Base-by-base conservation (phyloP, 2,797 vertebrate species). In the Helostoma temminkii region DNA sequence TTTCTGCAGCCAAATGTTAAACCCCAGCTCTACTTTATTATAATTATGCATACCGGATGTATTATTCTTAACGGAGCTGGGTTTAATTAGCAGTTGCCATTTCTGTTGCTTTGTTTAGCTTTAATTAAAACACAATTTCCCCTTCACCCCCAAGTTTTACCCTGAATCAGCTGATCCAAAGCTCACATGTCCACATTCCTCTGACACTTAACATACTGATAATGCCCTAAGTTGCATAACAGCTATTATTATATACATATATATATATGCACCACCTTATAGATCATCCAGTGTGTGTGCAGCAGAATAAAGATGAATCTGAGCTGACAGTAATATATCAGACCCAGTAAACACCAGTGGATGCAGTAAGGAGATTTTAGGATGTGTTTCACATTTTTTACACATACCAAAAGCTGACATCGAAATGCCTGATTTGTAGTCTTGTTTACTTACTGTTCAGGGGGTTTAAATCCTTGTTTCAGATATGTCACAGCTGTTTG, bases 21-120 rank as follows among this genome's bases (percentile, higher is more conserved):
- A 30, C 4, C 52, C 0, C 0, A 30, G 1, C 2, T 42, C 0
- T 16, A 2, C 2, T 18, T 5, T 26, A 19, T 15, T n/a, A n/a
- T n/a, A n/a, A n/a, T n/a, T n/a, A n/a, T n/a, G n/a, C n/a, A n/a
- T n/a, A n/a, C n/a, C n/a, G n/a, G n/a, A n/a, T n/a, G n/a, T n/a
- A n/a, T n/a, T 4, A 12, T 4, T 24, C 37, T 18, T 18, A 43
- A 19, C 15, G 12, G 26, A 24, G 28, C 22, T 18, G 30, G 37
- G 11, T 74, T 42, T 24, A 52, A 36, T 63, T 43, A 66, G 84
- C 84, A 81, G 78, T 76, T 88, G 85, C 56, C 60, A 45, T 71
- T 74, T 74, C 78, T 65, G 79, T 54, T 78, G 57, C 84, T 87
- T 78, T 73, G 83, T 89, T 86, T 85, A 77, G 60, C 39, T 12